A percentile compares a stretch with the other conserved stretches of the same genome.
phyloP scores from a whole-genome alignment of 2,797 vertebrate species.

The Allobates femoralis region DNA sequence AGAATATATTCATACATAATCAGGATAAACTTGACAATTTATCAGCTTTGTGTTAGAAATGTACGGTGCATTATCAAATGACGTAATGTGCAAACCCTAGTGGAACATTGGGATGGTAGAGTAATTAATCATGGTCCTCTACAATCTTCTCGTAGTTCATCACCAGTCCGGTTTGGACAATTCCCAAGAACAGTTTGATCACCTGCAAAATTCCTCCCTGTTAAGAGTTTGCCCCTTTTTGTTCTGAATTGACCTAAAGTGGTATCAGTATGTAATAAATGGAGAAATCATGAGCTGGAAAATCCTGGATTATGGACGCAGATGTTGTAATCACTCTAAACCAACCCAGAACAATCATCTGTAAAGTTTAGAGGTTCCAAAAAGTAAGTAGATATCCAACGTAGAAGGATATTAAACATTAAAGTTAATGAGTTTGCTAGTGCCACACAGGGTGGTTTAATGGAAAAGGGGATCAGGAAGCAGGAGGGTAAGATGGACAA shows the following conservation, averaged over 20 bases:
- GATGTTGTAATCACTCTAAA: too few species aligned
- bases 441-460: too few species aligned
- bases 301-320: neutral
- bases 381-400: too few species aligned
- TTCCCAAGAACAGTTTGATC: constrained; percentile 39
- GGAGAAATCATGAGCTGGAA: neutral
- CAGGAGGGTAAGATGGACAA: too few species aligned
- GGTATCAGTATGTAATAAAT: neutral
- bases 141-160: constrained; percentile 5
- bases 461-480: too few species aligned
- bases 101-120: neutral
- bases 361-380: too few species aligned
- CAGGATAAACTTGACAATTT: neutral
- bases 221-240: constrained; percentile 20
- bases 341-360: too few species aligned
- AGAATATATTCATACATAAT: neutral
- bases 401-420: too few species aligned
- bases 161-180: constrained; percentile 15
- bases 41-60: neutral
- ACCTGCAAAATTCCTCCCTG: constrained; percentile 22
- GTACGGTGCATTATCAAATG: neutral
- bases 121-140: constrained; percentile 5
- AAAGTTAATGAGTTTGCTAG: too few species aligned
- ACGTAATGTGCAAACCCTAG: neutral
- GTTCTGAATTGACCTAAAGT: constrained; percentile 19